Percentiles rank a stretch among this genome's conserved stretches.
These are phyloP conservation scores for Teleiodes luculella DNA, from an alignment of 2,888 invertebrate genomes.

Conservation along the genomic window DNA sequence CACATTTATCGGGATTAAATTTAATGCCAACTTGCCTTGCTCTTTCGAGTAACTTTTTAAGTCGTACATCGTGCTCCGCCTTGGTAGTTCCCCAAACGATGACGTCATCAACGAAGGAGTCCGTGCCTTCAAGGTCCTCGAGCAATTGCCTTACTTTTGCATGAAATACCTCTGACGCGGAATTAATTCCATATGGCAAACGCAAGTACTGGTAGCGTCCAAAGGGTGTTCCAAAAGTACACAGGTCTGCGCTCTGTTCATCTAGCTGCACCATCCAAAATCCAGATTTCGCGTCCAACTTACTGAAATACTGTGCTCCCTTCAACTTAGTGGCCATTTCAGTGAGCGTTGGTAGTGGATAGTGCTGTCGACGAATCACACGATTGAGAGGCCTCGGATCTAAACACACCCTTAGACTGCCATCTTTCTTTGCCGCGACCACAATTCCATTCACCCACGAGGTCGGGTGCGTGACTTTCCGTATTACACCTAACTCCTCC, in stretches of 20 bases:
- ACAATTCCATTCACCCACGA: conserved; percentile 25
- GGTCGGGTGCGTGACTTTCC: conserved; percentile 24
- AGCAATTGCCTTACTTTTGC: conserved; percentile 17
- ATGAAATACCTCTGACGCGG: conserved; percentile 23
- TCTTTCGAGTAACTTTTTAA: conserved; percentile 17
- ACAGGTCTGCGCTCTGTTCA: conserved; percentile 22
- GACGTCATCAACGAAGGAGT: conserved; percentile 19
- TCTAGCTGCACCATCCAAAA: conserved; percentile 24
- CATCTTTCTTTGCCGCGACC: conserved; percentile 24
- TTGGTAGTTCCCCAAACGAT: conserved; percentile 17
- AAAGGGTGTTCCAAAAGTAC: conserved; percentile 22
- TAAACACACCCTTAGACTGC: conserved; percentile 19
- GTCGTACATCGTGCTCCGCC: conserved; percentile 18
- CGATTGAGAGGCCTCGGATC: conserved; percentile 21
- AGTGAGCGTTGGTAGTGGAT: conserved; percentile 19
- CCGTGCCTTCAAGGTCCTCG: conserved; percentile 17
- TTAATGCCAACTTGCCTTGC: conserved; percentile 19
- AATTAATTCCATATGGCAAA: conserved; percentile 18
- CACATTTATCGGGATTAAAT: conserved; percentile 22
- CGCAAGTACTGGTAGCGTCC: conserved; percentile 18
- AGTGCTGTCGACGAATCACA: conserved; percentile 17
- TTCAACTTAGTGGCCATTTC: conserved; percentile 20
- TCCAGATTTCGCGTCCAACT: conserved; percentile 22
- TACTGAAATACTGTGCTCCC: conserved; percentile 18
- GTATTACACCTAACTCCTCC: conserved; percentile 22